Evolutionary conservation across 2,888 invertebrate genomes (phyloP), one percentile per base, ranked within the genome.

Genomic region (Branchipolynoe longqiensis): DNA sequence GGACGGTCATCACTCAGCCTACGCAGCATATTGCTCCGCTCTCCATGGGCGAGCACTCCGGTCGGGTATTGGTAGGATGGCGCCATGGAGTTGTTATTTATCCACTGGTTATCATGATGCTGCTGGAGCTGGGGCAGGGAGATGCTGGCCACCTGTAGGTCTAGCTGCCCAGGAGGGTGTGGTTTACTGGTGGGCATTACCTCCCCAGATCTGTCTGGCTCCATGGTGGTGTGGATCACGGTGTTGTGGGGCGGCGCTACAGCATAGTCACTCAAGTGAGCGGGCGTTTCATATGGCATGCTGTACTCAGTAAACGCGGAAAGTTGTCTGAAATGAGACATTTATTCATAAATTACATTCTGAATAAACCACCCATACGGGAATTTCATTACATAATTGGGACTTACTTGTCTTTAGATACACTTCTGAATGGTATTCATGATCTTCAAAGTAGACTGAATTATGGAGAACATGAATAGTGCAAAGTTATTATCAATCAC

Each of bases 1-100:
- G 82, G 82, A 0, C 56, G 82, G n/a, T 54, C 31, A 36, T 82
- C 58, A 28, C 82, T 82, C 33, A 58, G 58, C 12, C 58, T 28
- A 12, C 82, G 78, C 1, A 40, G n/a, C 4, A 41, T 25, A 12
- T 41, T 28, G 12, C 78, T 28, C 22, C 31, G 41, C 78, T 78
- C 78, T 1, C 78, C 78, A 28, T 78, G 78, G 14, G 78, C 78
- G n/a, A 78, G 41, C 25, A 78, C 78, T 3, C 78, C 78, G 73
- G n/a, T n/a, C n/a, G n/a, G n/a, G n/a, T n/a, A n/a, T n/a, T n/a
- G n/a, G n/a, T n/a, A n/a, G 62, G 22, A 48, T 1, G 78, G 78
- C n/a, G 33, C 48, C 31, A 33, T 69, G 22, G 33, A 36, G 22
- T 69, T 69, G 38, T 69, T 69, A n/a, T n/a, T n/a, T 14, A 69